A percentile compares a stretch with the other conserved stretches of the same genome.
phyloP scores from a whole-genome alignment of 2,888 invertebrate genomes.

The Pheosia tremula region DNA sequence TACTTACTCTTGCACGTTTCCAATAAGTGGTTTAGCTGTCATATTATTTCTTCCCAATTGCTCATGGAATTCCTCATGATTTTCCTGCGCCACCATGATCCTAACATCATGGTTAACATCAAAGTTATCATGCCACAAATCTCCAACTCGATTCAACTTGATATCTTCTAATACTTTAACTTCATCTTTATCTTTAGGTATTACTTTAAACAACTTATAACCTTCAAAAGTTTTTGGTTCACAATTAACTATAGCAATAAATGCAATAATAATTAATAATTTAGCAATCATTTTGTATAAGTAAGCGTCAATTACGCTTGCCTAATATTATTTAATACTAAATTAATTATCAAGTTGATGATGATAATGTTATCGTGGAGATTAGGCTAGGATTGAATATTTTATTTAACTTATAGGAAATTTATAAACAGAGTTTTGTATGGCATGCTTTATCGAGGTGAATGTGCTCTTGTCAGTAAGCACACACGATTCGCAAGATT shows the following conservation, averaged over 20 bases:
- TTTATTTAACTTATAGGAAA: background rate
- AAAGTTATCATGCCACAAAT: constrained; percentile 67
- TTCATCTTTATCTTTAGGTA: constrained; percentile 75
- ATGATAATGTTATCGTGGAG: constrained; percentile 18
- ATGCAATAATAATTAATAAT: constrained; percentile 35
- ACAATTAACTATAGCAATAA: constrained; percentile 28
- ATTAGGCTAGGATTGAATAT: constrained; percentile 1
- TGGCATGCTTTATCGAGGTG: background rate
- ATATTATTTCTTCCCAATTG: constrained; percentile 37
- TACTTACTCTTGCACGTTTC: constrained; percentile 65
- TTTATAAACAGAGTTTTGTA: background rate
- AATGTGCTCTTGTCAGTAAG: too few relatives aligned
- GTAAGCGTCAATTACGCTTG: constrained; percentile 8
- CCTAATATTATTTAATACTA: constrained; percentile 10
- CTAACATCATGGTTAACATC: constrained; percentile 60
- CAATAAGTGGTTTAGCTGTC: constrained; percentile 49
- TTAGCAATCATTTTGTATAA: constrained; percentile 42
- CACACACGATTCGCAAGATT: too few relatives aligned
- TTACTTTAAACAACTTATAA: constrained; percentile 84
- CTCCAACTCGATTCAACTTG: constrained; percentile 60
- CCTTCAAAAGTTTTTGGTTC: constrained; percentile 74
- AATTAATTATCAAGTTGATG: constrained; percentile 8
- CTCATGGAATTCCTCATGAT: constrained; percentile 45
- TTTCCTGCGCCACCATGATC: constrained; percentile 60
- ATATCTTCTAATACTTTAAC: constrained; percentile 72